Evolutionary conservation across 2,113 vertebrate genomes (phyloP), one percentile per base, ranked within the genome.

Genomic region (Trematocara macrostoma): DNA sequence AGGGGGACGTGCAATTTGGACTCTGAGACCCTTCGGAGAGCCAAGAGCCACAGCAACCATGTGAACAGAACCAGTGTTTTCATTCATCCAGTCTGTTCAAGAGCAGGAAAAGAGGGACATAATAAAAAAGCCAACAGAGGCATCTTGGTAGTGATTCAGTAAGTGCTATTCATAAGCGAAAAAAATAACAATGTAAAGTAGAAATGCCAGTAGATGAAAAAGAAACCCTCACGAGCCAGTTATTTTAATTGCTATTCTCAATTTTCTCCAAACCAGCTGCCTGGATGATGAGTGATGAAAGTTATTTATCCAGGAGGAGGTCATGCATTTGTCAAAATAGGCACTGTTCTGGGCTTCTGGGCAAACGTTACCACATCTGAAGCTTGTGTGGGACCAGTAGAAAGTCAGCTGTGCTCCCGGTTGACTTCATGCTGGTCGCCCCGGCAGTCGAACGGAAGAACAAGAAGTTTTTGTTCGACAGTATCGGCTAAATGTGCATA

Each of bases 321-420:
- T 7, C 42, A 9, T 20, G 61, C 85, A 56, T 64, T 74, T 64
- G 29, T 56, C 56, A 85, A 23, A 91, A 82, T 10, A 78, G 84
- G 49, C 57, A 8, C 47, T 86, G 88, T 80, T 84, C 53, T 11
- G 67, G 35, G 69, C 59, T 61, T 82, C 78, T 82, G 84, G 84
- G 67, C 20, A 31, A 64, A 76, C 0, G 20, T 52, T 5, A 92
- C 92, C 94, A 92, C 91, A 95, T 89, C 87, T 84, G 79, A 92
- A 84, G 88, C 71, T 51, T 49, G 31, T 23, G 83, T 42, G 59
- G 88, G 88, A 81, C 79, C 40, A 55, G 52, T 29, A 55, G 71
- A 86, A 67, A 85, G 85, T 87, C 91, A 87, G 82, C 88, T 87
- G 78, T 71, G 71, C 88, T 82, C 71, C 82, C 1, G 47, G 51